These are phyloP conservation scores for Megaustenia siamemsis DNA, from an alignment of 2,888 invertebrate species.

Conservation along the genomic window DNA sequence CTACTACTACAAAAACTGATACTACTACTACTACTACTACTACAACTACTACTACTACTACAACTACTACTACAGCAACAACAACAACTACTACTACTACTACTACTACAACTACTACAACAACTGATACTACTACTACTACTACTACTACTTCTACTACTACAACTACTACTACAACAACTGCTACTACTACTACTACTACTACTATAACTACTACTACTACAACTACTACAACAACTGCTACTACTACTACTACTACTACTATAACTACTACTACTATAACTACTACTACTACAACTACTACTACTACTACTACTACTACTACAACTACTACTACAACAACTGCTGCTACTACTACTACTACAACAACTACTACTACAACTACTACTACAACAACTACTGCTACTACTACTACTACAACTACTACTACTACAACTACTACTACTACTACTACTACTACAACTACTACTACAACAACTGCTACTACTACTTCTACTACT, in stretches of 20 bases:
- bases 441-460: constrained; percentile 4
- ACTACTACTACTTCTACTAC: background rate
- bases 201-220: constrained; percentile 11
- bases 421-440: constrained; percentile 17
- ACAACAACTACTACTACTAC: background rate
- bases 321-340: constrained; percentile 11
- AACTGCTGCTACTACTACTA: constrained; percentile 15
- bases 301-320: constrained; percentile 14
- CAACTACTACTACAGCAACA: background rate
- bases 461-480: background rate
- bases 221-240: constrained; percentile 13
- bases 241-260: constrained; percentile 5
- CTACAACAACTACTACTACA: background rate
- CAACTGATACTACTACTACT: too few species aligned
- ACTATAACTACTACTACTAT: constrained; percentile 7
- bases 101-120: background rate
- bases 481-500: too few species aligned
- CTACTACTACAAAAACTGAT: background rate
- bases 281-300: constrained; percentile 24
- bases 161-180: constrained; percentile 12
- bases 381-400: background rate
- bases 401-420: constrained; percentile 1
- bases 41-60: background rate
- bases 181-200: constrained; percentile 13
- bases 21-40: background rate